Conservation (phyloP, 2,888 invertebrate species). For the Cylindroiulus punctatus region DNA sequence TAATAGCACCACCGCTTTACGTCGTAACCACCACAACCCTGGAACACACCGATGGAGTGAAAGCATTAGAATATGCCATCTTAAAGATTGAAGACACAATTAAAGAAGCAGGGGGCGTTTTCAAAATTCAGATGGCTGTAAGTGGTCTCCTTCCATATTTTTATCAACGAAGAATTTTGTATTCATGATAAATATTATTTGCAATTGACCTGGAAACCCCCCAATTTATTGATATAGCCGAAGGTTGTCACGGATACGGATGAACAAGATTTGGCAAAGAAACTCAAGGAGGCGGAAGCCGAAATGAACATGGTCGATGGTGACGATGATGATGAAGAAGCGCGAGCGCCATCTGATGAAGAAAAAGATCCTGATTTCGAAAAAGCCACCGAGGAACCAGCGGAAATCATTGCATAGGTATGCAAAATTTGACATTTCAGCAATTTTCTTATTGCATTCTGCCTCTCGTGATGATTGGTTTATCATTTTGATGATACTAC, state of each 20-base stretch:
- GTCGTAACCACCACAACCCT: slow-evolving; percentile 99
- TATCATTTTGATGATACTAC: background rate
- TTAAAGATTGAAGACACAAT: slow-evolving; percentile 87
- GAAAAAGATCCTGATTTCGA: slow-evolving; percentile 67
- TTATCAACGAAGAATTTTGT: background rate
- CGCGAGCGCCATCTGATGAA: slow-evolving; percentile 65
- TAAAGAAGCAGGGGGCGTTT: slow-evolving; percentile 83
- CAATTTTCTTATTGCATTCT: background rate
- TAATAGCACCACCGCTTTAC: slow-evolving; percentile 98
- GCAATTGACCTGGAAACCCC: background rate
- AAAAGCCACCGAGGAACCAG: slow-evolving; percentile 63
- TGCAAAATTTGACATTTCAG: background rate
- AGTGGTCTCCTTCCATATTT: slow-evolving; percentile 63
- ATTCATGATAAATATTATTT: background rate
- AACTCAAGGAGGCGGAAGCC: slow-evolving; percentile 92
- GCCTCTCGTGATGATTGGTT: background rate
- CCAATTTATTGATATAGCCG: slow-evolving; percentile 72
- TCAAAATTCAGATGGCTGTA: slow-evolving; percentile 94
- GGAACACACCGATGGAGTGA: slow-evolving; percentile 92
- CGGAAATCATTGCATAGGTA: background rate
- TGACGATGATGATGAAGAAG: slow-evolving; percentile 66
- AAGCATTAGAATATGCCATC: slow-evolving; percentile 88
- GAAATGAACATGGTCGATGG: slow-evolving; percentile 95
- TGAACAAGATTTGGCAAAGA: slow-evolving; percentile 92
- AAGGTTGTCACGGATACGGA: slow-evolving; percentile 98